phyloP scores from a whole-genome alignment of 2,888 invertebrate genomes.

The Plebejus anna region DNA sequence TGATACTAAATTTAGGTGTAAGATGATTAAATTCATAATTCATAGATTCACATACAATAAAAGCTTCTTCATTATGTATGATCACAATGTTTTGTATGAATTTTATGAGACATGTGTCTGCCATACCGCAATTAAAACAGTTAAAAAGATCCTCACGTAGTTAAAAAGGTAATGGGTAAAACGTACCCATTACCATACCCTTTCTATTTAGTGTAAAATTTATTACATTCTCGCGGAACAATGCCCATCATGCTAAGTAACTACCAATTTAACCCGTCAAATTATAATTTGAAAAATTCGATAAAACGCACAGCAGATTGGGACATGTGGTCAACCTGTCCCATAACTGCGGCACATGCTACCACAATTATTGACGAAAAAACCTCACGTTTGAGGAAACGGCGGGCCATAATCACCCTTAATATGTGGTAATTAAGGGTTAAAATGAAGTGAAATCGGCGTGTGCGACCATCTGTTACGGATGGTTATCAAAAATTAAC shows the following conservation, averaged over 20 bases:
- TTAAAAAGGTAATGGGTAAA: constrained; percentile 15
- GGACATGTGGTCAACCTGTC: constrained; percentile 79
- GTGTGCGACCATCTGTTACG: constrained; percentile 70
- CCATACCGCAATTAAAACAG: not conserved
- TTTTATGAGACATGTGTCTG: not conserved
- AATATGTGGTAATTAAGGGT: constrained; percentile 34
- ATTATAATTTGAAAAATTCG: constrained; percentile 64
- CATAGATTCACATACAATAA: not conserved
- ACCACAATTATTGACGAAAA: constrained; percentile 71
- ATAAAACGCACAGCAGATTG: constrained; percentile 72
- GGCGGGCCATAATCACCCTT: constrained; percentile 38
- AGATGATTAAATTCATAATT: not conserved
- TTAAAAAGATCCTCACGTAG: not conserved
- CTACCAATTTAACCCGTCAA: constrained; percentile 58
- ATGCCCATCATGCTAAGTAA: constrained; percentile 39
- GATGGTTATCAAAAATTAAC: constrained; percentile 79
- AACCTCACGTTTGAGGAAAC: constrained; percentile 48
- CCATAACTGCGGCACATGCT: constrained; percentile 76
- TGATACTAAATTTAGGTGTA: not conserved
- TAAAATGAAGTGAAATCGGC: constrained; percentile 40
- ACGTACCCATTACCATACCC: not conserved
- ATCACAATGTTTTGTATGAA: not conserved
- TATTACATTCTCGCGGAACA: constrained; percentile 17
- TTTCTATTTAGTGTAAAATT: constrained; percentile 14
- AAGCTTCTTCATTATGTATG: not conserved